phyloP scores from a whole-genome alignment of 1,140 invertebrate genomes.

The Bactericera cockerelli region DNA sequence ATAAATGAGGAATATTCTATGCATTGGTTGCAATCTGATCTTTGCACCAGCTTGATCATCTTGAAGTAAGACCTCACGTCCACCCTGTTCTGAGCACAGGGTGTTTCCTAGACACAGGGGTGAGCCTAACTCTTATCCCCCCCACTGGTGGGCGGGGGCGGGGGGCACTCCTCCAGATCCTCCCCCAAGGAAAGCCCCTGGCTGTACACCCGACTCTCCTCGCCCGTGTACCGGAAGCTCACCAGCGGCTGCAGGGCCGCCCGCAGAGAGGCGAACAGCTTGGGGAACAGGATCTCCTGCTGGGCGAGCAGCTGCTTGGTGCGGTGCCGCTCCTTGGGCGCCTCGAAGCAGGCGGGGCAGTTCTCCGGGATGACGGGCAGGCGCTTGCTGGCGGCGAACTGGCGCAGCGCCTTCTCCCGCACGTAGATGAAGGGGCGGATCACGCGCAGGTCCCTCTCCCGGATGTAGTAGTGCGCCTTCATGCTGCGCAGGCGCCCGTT shows the following conservation, averaged over 20 bases:
- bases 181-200: neutral
- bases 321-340: conserved; percentile 44
- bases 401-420: conserved; percentile 50
- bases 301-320: conserved; percentile 53
- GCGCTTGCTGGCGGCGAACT: conserved; percentile 49
- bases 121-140: too few species aligned
- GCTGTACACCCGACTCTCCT: conserved; percentile 27
- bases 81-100: too few species aligned
- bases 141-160: neutral
- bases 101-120: too few species aligned
- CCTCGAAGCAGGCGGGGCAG: conserved; percentile 44
- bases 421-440: conserved; percentile 79
- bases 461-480: conserved; percentile 65
- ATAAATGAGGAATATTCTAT: too few species aligned
- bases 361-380: conserved; percentile 47
- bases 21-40: too few species aligned
- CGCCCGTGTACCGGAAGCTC: conserved; percentile 37
- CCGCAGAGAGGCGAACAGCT: conserved; percentile 47
- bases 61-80: too few species aligned
- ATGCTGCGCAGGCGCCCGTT: conserved; percentile 60
- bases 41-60: too few species aligned
- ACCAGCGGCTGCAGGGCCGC: conserved; percentile 54
- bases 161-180: neutral
- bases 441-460: conserved; percentile 61
- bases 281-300: conserved; percentile 59